Conservation (phyloP, 2,797 vertebrate species). For the Acridotheres tristis region DNA sequence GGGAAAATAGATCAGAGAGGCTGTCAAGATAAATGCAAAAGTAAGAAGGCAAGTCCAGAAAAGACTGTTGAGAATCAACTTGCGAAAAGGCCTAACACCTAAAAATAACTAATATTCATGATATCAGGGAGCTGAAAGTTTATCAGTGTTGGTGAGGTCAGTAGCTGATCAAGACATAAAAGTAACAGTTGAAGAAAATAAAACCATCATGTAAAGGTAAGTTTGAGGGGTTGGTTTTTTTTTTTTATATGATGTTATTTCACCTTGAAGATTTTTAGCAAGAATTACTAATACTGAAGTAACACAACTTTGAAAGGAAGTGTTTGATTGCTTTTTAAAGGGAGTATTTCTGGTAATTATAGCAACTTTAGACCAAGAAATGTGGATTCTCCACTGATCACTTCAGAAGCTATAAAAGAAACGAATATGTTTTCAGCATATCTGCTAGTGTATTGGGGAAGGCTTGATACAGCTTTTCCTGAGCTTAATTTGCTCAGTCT, state of each 20-base stretch:
- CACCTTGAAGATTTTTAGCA: neutral
- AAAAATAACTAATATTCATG: neutral
- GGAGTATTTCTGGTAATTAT: neutral
- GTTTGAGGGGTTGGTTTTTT: accelerated
- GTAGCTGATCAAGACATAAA: neutral
- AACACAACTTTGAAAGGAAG: neutral
- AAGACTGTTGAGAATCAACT: neutral
- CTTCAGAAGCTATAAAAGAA: neutral
- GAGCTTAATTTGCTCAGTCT: neutral
- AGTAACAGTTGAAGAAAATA: neutral
- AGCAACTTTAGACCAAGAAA: neutral
- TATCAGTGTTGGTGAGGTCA: neutral
- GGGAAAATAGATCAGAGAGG: neutral
- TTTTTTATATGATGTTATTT: neutral
- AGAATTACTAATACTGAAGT: neutral
- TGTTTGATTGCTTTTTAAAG: neutral
- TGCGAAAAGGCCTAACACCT: neutral
- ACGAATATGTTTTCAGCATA: neutral
- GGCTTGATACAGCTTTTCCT: neutral
- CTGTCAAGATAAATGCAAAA: neutral
- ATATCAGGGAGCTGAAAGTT: neutral
- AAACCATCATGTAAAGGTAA: neutral
- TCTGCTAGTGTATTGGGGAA: neutral
- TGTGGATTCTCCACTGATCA: neutral
- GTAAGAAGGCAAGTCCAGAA: neutral